These are phyloP conservation scores for Drosophila engyochracea DNA, from an alignment of 2,888 invertebrate genomes.

Conservation along the genomic window DNA sequence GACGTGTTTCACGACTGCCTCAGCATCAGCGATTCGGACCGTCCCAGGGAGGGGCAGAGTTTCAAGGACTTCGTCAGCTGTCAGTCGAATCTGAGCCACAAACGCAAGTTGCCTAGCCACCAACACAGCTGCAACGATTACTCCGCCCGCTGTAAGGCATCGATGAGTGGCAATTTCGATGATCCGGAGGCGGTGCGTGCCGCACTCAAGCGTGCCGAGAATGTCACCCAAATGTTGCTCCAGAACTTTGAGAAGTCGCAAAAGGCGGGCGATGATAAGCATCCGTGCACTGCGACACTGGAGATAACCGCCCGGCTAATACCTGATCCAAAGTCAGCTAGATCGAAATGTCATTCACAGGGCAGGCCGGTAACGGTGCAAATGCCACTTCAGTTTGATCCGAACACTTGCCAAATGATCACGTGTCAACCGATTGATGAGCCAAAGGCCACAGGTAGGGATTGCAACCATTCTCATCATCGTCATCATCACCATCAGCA, in stretches of 20 bases:
- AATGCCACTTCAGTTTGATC: slow-evolving; percentile 68
- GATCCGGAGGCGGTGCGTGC: slow-evolving; percentile 51
- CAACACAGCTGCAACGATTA: not conserved
- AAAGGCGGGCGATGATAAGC: not conserved
- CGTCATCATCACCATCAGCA: not conserved
- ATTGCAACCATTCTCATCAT: not conserved
- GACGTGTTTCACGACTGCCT: slow-evolving; percentile 71
- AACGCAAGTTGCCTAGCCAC: not conserved
- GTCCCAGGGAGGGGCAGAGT: slow-evolving; percentile 5
- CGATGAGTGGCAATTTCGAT: slow-evolving; percentile 14
- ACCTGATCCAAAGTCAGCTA: slow-evolving; percentile 34
- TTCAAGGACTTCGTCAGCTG: not conserved
- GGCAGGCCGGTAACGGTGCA: slow-evolving; percentile 57
- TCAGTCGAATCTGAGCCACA: not conserved
- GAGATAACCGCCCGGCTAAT: slow-evolving; percentile 69
- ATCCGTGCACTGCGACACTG: slow-evolving; percentile 50
- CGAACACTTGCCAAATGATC: slow-evolving; percentile 43
- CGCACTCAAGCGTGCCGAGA: slow-evolving; percentile 55
- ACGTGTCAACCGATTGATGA: not conserved
- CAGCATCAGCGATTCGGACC: slow-evolving; percentile 51
- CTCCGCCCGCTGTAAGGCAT: not conserved
- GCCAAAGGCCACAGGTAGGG: slow-evolving; percentile 17
- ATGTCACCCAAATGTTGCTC: slow-evolving; percentile 55
- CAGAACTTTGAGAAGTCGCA: slow-evolving; percentile 48
- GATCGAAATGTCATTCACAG: slow-evolving; percentile 1